Percentiles rank a stretch among this genome's conserved stretches.
phyloP scores from a whole-genome alignment of 2,113 vertebrate genomes.

The Periophthalmus modestus region DNA sequence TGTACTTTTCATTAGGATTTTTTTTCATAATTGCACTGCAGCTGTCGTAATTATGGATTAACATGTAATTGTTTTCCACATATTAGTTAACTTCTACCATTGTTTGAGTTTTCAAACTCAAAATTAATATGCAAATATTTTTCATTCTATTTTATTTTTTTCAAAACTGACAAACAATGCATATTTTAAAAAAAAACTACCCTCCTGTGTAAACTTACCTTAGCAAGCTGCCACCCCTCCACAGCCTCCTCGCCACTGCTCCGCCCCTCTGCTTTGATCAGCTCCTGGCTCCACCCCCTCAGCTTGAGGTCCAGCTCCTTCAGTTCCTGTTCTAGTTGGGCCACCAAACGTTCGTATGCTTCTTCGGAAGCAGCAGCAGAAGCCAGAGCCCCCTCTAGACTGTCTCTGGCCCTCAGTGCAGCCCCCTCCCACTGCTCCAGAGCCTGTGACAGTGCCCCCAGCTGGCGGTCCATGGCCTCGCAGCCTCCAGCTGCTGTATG shows the following conservation, averaged over 20 bases:
- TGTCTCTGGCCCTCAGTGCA: constrained; percentile 75
- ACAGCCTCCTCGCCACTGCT: constrained; percentile 84
- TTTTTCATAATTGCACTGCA: constrained; percentile 29
- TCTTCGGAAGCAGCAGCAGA: constrained; percentile 84
- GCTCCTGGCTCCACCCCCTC: constrained; percentile 78
- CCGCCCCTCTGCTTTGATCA: constrained; percentile 80
- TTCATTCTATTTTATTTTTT: neutral
- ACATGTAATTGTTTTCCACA: constrained; percentile 16
- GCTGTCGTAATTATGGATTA: constrained; percentile 13
- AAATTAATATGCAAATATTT: neutral
- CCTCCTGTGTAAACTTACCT: constrained; percentile 71
- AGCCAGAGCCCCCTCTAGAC: constrained; percentile 81
- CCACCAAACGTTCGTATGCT: constrained; percentile 80
- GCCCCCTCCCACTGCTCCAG: constrained; percentile 93
- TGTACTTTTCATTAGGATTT: constrained; percentile 41
- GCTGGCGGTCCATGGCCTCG: constrained; percentile 86
- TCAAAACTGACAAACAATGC: neutral
- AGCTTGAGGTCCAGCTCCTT: constrained; percentile 77
- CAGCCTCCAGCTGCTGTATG: constrained; percentile 83
- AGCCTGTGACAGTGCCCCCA: constrained; percentile 86
- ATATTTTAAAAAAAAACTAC: neutral
- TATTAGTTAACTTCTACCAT: neutral
- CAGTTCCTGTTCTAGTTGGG: constrained; percentile 82
- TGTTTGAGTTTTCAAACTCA: neutral
- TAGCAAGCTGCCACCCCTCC: constrained; percentile 86